Conservation (phyloP, 2,113 vertebrate species). For the Trachemys scripta region DNA sequence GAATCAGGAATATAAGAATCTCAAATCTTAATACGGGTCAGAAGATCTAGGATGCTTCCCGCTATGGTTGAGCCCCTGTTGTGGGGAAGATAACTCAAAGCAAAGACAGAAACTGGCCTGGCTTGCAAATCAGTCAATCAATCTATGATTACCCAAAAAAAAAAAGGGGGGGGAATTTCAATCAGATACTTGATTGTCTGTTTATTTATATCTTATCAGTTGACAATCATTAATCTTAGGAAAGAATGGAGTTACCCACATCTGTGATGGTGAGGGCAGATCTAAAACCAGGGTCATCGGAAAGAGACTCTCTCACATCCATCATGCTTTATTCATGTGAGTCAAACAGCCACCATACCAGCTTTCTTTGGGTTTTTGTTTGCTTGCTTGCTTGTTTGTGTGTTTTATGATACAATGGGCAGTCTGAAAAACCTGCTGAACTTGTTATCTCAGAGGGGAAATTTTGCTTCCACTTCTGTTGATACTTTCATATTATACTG, state of each 20-base stretch:
- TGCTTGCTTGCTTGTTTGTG: neutral
- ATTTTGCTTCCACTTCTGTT: conserved; percentile 39
- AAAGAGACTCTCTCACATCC: conserved; percentile 9
- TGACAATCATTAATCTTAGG: conserved; percentile 38
- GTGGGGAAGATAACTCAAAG: conserved; percentile 33
- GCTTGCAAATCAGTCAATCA: conserved; percentile 50
- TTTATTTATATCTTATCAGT: conserved; percentile 57
- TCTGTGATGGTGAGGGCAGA: neutral
- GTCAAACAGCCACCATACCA: conserved; percentile 9
- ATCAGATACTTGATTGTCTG: conserved; percentile 39
- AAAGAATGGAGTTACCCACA: neutral
- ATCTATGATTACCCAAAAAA: conserved; percentile 48
- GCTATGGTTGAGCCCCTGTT: conserved; percentile 13
- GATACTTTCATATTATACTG: conserved; percentile 51
- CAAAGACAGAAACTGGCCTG: conserved; percentile 55
- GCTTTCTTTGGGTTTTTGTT: conserved; percentile 45
- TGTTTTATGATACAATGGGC: conserved; percentile 45
- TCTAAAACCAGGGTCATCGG: conserved; percentile 47
- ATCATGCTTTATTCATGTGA: conserved; percentile 24
- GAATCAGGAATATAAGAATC: conserved; percentile 53
- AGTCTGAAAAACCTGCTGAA: conserved; percentile 34
- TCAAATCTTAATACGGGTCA: conserved; percentile 68
- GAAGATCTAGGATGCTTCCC: conserved; percentile 41
- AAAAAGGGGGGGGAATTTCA: conserved; percentile 39
- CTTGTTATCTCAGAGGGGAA: conserved; percentile 30